Percentiles rank a stretch among this genome's conserved stretches.
Conservation (phyloP, 2,113 vertebrate genomes). For the Leuciscus idus region DNA sequence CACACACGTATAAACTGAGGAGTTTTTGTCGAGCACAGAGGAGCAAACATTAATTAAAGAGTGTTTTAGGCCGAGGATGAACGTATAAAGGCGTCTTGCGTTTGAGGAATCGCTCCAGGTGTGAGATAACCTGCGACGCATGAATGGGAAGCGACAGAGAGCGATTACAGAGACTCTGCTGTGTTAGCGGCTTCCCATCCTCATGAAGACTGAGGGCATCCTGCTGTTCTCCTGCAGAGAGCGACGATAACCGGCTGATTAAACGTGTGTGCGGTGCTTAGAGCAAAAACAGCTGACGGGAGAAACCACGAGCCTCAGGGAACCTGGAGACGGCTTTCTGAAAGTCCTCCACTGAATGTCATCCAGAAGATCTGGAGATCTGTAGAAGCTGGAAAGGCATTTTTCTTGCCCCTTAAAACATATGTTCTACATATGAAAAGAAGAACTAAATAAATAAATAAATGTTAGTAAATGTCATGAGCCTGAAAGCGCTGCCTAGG, state of each 20-base stretch:
- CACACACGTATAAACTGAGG: too few relatives aligned
- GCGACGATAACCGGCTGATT: slow-evolving; percentile 10
- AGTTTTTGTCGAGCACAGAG: background rate
- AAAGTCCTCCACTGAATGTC: background rate
- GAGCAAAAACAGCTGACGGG: background rate
- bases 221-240: background rate
- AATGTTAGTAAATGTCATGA: too few relatives aligned
- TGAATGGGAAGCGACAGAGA: background rate
- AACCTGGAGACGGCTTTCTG: too few relatives aligned
- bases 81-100: background rate
- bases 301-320: background rate
- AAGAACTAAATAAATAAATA: too few relatives aligned
- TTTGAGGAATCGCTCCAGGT: background rate
- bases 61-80: background rate
- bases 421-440: too few relatives aligned
- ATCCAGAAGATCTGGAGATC: background rate
- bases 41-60: background rate
- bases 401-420: background rate
- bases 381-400: background rate
- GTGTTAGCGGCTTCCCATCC: background rate
- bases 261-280: background rate
- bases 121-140: background rate
- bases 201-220: background rate
- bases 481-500: background rate
- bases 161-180: slow-evolving; percentile 15